Evolutionary conservation across 2,888 invertebrate species (phyloP), one percentile per base, ranked within the genome.

Genomic region (Spisula subtruncata): DNA sequence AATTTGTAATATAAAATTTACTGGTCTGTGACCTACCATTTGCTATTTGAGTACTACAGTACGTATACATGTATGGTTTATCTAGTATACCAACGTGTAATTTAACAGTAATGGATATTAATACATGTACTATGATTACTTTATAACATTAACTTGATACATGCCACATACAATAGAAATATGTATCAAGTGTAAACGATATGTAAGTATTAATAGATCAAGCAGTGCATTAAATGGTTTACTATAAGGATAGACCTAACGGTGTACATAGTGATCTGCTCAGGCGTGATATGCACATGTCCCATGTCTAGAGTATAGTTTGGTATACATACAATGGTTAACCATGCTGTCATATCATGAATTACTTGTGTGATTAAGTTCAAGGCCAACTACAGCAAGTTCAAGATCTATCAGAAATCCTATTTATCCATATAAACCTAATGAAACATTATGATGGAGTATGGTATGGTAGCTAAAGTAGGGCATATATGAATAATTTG

Each of bases 1-100:
- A n/a, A n/a, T n/a, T n/a, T n/a, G n/a, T n/a, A 51, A 51, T 51
- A 51, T n/a, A 66, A n/a, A 66, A 66, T 66, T 66, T 66, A 66
- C 10, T 66, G 60, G 60, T 66, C 60, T 66, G 60, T 66, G 10
- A 25, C 60, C 60, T 66, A 66, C 25, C 60, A 66, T 66, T n/a
- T 66, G 60, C 60, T 25, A 66, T n/a, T 25, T 25, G 8, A 5
- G 41, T 41, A 41, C 41, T 41, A 41, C 41, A 41, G 41, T 41
- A 5, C 41, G 8, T 41, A 41, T 25, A 66, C 60, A 25, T 66
- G 60, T 25, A 66, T 66, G 8, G n/a, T 8, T n/a, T n/a, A n/a
- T n/a, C n/a, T n/a, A 25, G 10, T 66, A 66, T 60, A n/a, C n/a
- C 56, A 20, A 56, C 20, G 6, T 41, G 8, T 41, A 41, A 2